Evolutionary conservation across 2,888 invertebrate genomes (phyloP), one percentile per base, ranked within the genome.

Genomic region (Eupithecia abbreviata): DNA sequence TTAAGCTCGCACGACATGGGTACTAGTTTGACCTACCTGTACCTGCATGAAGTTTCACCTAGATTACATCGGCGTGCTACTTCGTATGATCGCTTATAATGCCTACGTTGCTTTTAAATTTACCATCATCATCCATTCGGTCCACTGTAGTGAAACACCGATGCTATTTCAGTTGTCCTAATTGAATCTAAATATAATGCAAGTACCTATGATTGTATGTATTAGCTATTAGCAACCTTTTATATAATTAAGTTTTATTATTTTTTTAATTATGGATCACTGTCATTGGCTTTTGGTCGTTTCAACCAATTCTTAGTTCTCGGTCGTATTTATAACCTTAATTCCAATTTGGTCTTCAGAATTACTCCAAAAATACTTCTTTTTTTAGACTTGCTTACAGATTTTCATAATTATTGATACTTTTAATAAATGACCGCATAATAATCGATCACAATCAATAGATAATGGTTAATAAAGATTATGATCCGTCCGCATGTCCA

Each of bases 31-130:
- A 13, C 66, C 66, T 62, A 62, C 18, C 62, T 13, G 15, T 42
- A 66, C 66, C 66, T 42, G 66, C 66, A 66, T 62, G n/a, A 66
- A 69, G 43, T 69, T 69, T 42, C 45, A 66, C 66, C 30, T 72
- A 15, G 66, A 42, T 65, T 65, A 65, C 65, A 65, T 13, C 15
- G 66, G 66, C 66, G 42, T 66, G 15, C 3, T 65, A 13, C 65
- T 30, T 41, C 42, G 18, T 42, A 1, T 30, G 10, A 42, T 15
- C 42, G 15, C 42, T 66, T 66, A 42, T 66, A 42, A 66, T 42
- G 41, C 2, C 15, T 15, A 42, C 15, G 66, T 66, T 15, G 66
- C 62, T 30, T 62, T 58, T 30, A 18, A 30, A 30, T 62, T 3
- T 10, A 62, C 12, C 18, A 18, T 18, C 18, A 58, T 51, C 58